Percentiles rank a stretch among this genome's conserved stretches.
Conservation (phyloP, 2,888 invertebrate species). For the Cactoblastis cactorum region DNA sequence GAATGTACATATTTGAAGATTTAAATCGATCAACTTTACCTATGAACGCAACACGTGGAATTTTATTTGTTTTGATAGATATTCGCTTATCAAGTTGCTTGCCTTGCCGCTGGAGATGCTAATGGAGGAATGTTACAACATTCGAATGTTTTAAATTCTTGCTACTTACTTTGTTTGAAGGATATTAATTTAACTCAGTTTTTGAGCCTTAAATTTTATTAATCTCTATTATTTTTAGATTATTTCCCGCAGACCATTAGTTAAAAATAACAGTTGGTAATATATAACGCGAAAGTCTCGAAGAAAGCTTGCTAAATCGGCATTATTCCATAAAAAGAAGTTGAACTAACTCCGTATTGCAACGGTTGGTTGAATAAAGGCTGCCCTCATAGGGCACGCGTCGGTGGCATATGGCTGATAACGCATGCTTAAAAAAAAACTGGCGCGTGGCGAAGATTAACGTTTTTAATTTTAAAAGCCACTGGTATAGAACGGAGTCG, state of each 20-base stretch:
- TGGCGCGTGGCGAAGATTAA: slow-evolving; percentile 57
- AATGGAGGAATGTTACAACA: slow-evolving; percentile 28
- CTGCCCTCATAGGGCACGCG: slow-evolving; percentile 54
- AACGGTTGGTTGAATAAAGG: slow-evolving; percentile 40
- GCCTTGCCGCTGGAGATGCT: slow-evolving; percentile 27
- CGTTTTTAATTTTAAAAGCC: slow-evolving; percentile 32
- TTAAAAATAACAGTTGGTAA: background rate
- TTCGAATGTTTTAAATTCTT: background rate
- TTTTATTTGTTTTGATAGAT: slow-evolving; percentile 10
- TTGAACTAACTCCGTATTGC: background rate
- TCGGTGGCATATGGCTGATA: slow-evolving; percentile 67
- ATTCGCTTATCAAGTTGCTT: slow-evolving; percentile 22
- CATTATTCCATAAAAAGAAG: slow-evolving; percentile 3
- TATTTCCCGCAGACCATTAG: background rate
- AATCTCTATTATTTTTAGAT: background rate
- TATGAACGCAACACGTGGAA: slow-evolving; percentile 3
- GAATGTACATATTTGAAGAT: no score
- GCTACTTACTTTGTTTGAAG: slow-evolving; percentile 4
- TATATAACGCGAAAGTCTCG: background rate
- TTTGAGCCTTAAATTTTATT: background rate
- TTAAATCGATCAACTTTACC: no score
- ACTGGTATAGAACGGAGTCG: slow-evolving; percentile 38
- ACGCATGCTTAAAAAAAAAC: slow-evolving; percentile 39
- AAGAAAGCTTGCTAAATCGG: background rate
- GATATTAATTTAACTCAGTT: background rate